Evolutionary conservation across 2,888 invertebrate species (phyloP), one percentile per base, ranked within the genome.

Genomic region (Chironomus tentans): DNA sequence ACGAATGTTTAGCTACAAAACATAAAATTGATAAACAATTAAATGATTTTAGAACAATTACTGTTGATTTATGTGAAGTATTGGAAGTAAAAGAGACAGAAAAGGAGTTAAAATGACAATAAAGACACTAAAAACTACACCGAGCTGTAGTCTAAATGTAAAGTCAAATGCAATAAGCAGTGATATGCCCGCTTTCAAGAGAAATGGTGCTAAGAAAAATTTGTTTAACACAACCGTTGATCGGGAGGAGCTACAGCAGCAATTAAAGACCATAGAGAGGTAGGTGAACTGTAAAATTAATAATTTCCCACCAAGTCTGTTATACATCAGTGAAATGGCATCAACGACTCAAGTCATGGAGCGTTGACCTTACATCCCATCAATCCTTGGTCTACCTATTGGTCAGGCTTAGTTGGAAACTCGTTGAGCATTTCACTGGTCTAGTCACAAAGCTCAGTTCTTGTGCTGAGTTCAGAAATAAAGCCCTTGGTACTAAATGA

Each of bases 211-310:
- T 28, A 21, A 10, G 13, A 65, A 21, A 47, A 74, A 74, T 22
- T 38, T 74, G 10, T 74, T 74, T 15, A 61, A 61, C 46, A 68
- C 74, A 10, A 21, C 65, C 46, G 65, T 68, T 21, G 74, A 74
- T 18, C 46, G 74, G 48, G 15, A 68, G 5, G 74, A 74, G 48
- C 21, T 74, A 24, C 12, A 74, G 24, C 13, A n/a, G 13, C 46
- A 65, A 22, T 18, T 74, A 21, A 21, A 28, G 21, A 22, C 4
- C 12, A 1, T 68, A 12, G 74, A 74, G 15, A 65, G 48, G 65
- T 65, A 21, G 24, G 4, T 22, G 21, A 21, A 7, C 65, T 7
- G 10, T 65, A 21, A 65, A 38, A 38, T 38, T 38, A 38, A 38
- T n/a, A n/a, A n/a, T n/a, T n/a, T 38, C 38, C 38, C 38, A 38